Conservation (phyloP, 2,797 vertebrate genomes). For the Coreius guichenoti region DNA sequence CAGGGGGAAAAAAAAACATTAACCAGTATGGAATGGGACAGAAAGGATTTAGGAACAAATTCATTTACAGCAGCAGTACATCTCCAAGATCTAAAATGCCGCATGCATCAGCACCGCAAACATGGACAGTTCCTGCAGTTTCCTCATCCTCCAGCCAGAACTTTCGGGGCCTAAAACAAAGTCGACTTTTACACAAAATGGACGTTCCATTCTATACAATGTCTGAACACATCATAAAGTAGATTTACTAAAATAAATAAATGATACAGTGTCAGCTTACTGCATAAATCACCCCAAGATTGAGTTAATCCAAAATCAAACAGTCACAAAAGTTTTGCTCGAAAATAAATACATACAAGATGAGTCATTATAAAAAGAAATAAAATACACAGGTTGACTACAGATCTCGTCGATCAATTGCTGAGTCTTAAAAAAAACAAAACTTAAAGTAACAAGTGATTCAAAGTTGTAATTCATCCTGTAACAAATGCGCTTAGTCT, state of each 20-base stretch:
- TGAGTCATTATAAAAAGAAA: slow-evolving; percentile 23
- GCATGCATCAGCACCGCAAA: slow-evolving; percentile 47
- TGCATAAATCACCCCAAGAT: slow-evolving; percentile 13
- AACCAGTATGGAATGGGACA: neutral
- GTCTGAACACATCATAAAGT: slow-evolving; percentile 30
- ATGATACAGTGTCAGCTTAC: slow-evolving; percentile 6
- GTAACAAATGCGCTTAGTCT: neutral
- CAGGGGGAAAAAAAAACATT: neutral
- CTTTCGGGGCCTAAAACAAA: neutral
- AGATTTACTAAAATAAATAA: slow-evolving; percentile 46
- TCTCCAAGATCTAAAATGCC: slow-evolving; percentile 35
- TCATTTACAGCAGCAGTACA: slow-evolving; percentile 30
- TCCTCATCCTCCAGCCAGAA: slow-evolving; percentile 23
- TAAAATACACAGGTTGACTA: slow-evolving; percentile 18
- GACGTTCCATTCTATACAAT: slow-evolving; percentile 8
- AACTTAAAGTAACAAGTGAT: slow-evolving; percentile 5
- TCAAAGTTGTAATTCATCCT: neutral
- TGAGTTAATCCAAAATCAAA: slow-evolving; percentile 26
- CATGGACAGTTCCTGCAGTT: slow-evolving; percentile 30
- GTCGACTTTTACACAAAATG: neutral
- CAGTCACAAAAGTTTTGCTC: slow-evolving; percentile 39
- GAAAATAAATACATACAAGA: slow-evolving; percentile 53
- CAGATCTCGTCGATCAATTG: neutral
- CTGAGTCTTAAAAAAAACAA: slow-evolving; percentile 3
- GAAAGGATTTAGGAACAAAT: slow-evolving; percentile 9